Evolutionary conservation across 2,797 vertebrate species (phyloP).

Genomic region (Argentina silus): DNA sequence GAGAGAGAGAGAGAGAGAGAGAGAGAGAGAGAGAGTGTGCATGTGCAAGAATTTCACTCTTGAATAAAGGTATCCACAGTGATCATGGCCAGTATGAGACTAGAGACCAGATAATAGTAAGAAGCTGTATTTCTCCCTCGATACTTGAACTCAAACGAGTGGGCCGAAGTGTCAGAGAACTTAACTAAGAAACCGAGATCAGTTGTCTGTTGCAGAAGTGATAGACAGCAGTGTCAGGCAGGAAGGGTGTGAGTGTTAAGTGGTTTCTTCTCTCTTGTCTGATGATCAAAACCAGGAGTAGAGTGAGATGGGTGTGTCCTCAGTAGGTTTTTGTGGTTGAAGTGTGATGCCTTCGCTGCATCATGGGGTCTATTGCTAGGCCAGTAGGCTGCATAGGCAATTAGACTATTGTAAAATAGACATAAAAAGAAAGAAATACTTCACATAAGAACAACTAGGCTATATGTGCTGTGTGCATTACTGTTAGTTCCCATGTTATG

Average conservation of each 20-base stretch:
- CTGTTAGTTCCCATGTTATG: no score
- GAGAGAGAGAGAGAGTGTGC: not conserved
- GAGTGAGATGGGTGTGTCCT: conserved; percentile 67
- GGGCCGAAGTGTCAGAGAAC: not conserved
- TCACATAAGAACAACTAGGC: not conserved
- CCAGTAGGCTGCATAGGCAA: not conserved
- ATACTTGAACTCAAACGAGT: not conserved
- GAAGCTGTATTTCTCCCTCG: not conserved
- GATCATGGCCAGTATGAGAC: not conserved
- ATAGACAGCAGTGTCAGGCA: conserved; percentile 64
- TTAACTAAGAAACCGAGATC: conserved; percentile 10
- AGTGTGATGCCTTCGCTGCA: conserved; percentile 5
- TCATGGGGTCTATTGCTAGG: not conserved
- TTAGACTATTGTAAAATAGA: no score
- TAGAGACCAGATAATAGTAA: not conserved
- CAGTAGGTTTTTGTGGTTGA: conserved; percentile 48
- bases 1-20: not conserved
- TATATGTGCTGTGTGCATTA: not conserved
- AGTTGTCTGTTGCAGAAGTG: conserved; percentile 46
- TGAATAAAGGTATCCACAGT: not conserved
- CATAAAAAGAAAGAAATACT: not conserved
- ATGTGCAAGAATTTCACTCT: not conserved
- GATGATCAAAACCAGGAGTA: conserved; percentile 67
- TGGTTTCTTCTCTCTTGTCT: conserved; percentile 77
- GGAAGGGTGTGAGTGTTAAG: conserved; percentile 78